phyloP scores from a whole-genome alignment of 2,113 vertebrate species.

The Sula dactylatra region DNA sequence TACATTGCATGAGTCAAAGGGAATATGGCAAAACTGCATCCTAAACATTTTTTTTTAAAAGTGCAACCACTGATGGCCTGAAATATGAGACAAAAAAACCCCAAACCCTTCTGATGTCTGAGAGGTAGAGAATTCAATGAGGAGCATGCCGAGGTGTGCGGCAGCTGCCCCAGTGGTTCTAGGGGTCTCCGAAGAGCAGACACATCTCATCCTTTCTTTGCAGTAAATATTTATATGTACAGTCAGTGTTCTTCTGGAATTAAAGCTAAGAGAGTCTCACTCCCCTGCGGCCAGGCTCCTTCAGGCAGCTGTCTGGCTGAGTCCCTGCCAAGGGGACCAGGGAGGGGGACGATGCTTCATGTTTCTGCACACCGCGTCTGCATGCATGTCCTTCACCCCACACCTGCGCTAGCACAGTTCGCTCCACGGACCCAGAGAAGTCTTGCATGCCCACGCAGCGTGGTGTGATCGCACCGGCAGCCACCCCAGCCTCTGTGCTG shows the following conservation, averaged over 20 bases:
- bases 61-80: conserved; percentile 23
- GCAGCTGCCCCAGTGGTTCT: conserved; percentile 33
- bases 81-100: background rate
- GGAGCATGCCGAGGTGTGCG: background rate
- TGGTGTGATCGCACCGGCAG: conserved; percentile 8
- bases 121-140: conserved; percentile 8
- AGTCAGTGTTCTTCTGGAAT: conserved; percentile 56
- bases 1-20: conserved; percentile 47
- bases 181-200: conserved; percentile 64
- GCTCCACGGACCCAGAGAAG: conserved; percentile 47
- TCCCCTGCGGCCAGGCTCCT: background rate
- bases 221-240: conserved; percentile 74
- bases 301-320: background rate
- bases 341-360: background rate
- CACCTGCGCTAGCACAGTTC: background rate
- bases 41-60: background rate
- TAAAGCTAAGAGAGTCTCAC: conserved; percentile 15
- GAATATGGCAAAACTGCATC: conserved; percentile 48
- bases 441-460: conserved; percentile 66
- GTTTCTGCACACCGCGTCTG: conserved; percentile 49
- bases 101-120: background rate
- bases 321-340: background rate
- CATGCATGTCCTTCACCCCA: conserved; percentile 53
- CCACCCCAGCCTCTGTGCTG: background rate
- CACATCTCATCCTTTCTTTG: conserved; percentile 63